Percentiles rank a stretch among this genome's conserved stretches.
Conservation (phyloP, 92 coral and sea anemone genomes). For the Bergia puertoricense region DNA sequence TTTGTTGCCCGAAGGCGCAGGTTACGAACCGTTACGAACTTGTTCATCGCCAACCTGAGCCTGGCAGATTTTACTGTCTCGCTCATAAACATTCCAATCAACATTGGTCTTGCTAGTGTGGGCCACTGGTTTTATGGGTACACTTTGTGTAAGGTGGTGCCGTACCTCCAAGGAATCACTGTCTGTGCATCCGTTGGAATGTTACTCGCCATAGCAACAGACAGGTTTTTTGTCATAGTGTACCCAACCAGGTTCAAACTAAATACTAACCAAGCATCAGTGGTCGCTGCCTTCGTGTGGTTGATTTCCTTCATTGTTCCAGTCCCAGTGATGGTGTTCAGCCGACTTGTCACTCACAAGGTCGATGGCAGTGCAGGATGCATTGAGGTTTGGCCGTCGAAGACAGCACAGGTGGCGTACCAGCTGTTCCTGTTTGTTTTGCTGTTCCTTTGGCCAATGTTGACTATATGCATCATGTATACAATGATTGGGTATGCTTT, state of each 20-base stretch:
- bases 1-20: conserved; percentile 56
- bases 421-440: conserved; percentile 50
- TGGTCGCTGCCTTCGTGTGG: conserved; percentile 51
- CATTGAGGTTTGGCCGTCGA: conserved; percentile 61
- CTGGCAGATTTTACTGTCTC: conserved; percentile 67
- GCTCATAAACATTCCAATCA: conserved; percentile 51
- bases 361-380: conserved; percentile 46
- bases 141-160: conserved; percentile 54
- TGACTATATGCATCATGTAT: conserved; percentile 60
- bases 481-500: conserved; percentile 33
- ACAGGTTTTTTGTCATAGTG: conserved; percentile 62
- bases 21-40: conserved; percentile 55
- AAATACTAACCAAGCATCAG: conserved; percentile 24
- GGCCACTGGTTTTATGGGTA: conserved; percentile 61
- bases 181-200: conserved; percentile 65
- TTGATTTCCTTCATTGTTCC: conserved; percentile 51
- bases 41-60: conserved; percentile 62
- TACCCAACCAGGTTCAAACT: conserved; percentile 47
- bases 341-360: conserved; percentile 39
- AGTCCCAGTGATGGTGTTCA: conserved; percentile 50
- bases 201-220: conserved; percentile 63
- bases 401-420: conserved; percentile 41
- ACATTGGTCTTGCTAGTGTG: conserved; percentile 51
- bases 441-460: conserved; percentile 55
- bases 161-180: conserved; percentile 65